Conservation (phyloP, 2,113 vertebrate genomes). For the Pristiophorus japonicus region DNA sequence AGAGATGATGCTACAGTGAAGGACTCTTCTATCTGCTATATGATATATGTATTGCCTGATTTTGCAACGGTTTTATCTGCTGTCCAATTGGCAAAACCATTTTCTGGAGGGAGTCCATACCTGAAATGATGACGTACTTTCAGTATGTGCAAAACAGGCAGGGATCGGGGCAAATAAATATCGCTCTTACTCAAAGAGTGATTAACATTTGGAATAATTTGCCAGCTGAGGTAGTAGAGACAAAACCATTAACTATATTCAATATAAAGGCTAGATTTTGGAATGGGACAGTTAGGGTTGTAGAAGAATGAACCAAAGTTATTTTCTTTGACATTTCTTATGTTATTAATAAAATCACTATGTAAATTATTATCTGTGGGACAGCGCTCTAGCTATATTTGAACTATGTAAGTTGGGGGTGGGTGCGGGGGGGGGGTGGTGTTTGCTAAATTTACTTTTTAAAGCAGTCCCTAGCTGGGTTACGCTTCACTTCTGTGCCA, state of each 20-base stretch:
- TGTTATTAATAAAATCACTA: not conserved
- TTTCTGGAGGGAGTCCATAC: not conserved
- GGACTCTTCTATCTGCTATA: not conserved
- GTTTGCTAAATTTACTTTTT: not conserved
- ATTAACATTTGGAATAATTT: not conserved
- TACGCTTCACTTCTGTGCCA: not conserved
- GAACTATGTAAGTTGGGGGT: not conserved
- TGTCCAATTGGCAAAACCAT: not conserved
- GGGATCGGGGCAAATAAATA: not conserved
- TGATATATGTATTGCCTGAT: not conserved
- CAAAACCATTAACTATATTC: not conserved
- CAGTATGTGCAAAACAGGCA: not conserved
- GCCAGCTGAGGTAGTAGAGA: not conserved
- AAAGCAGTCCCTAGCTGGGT: not conserved
- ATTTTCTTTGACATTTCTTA: not conserved
- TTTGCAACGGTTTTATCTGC: not conserved
- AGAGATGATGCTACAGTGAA: not conserved
- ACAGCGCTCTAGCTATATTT: not conserved
- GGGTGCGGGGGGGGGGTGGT: not conserved
- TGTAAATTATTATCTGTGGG: not conserved
- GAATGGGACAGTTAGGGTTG: not conserved
- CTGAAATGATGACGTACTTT: not conserved
- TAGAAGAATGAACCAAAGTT: not conserved
- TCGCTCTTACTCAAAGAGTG: not conserved
- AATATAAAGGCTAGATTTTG: not conserved